Base-by-base conservation (phyloP, 2,797 vertebrate genomes). In the Craterocephalus amniculus region DNA sequence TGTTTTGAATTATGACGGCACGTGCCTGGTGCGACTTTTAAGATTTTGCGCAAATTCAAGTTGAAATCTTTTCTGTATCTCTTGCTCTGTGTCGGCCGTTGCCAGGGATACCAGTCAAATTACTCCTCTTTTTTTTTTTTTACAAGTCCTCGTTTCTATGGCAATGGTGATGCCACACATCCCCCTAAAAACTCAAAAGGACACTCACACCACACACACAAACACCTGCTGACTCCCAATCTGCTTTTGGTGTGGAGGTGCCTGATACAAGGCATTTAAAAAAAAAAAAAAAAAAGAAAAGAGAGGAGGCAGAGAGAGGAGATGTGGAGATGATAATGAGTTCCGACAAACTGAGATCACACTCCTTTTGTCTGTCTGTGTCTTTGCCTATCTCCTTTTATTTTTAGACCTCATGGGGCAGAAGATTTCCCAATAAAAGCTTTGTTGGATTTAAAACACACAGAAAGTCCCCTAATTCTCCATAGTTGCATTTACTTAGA, bases 201-300 rank as follows among this genome's bases (percentile, higher is more conserved):
- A 24, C 48, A 49, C 18, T 26, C 18, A 49, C 38, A 58, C 16
- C 63, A 32, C 48, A 24, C 63, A 26, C 36, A n/a, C 70, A 58
- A 6, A 83, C 79, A 86, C 90, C 85, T 90, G 90, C 89, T 91
- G 89, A 83, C 83, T 89, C 84, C 54, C 88, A 88, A 87, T 90
- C 87, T 91, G 90, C 74, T 87, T 58, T 58, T 71, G 70, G 76
- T 29, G 57, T 84, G 63, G 74, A 88, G 72, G 83, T 84, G 84
- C 83, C 63, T 78, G 63, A 68, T 76, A 61, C 69, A 36, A 78
- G 76, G 48, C 68, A 70, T 72, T 67, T 68, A 80, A 76, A 34
- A 34, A 68, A 80, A 76, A 34, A 34, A 70, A 80, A 76, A 34
- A 34, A 68, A 80, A 76, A 34, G 10, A 34, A 58, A 67, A 56